phyloP scores from a whole-genome alignment of 2,113 vertebrate genomes.

The Leiothrix lutea region DNA sequence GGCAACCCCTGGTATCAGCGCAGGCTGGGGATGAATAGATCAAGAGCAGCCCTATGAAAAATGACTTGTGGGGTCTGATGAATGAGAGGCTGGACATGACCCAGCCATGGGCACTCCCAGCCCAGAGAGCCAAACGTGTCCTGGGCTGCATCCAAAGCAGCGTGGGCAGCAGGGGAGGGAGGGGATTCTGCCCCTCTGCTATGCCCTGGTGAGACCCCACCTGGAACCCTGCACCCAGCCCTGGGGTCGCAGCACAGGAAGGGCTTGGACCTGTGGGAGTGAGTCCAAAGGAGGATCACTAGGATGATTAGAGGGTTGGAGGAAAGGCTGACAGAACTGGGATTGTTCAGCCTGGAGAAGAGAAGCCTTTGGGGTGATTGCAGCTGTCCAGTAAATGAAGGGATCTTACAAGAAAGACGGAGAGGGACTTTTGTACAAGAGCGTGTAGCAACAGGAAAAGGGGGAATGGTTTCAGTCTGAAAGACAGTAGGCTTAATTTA shows the following conservation, averaged over 20 bases:
- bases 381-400: neutral
- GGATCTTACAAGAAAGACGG: neutral
- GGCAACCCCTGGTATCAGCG: accelerated
- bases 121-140: neutral
- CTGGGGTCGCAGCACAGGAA: neutral
- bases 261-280: accelerated
- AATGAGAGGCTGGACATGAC: neutral
- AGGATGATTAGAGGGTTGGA: neutral
- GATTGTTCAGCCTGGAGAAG: neutral
- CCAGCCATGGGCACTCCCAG: neutral
- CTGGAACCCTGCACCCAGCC: neutral
- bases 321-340: neutral
- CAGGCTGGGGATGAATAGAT: neutral
- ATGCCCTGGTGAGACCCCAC: neutral
- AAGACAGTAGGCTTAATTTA: neutral
- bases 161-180: neutral
- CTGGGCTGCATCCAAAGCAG: neutral
- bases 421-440: neutral
- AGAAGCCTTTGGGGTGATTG: neutral
- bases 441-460: neutral
- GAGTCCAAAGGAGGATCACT: neutral
- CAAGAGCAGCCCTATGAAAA: accelerated
- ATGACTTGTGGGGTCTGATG: neutral
- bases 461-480: neutral
- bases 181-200: neutral